These are phyloP conservation scores for Meganola albula DNA, from an alignment of 2,888 invertebrate genomes.

Conservation along the genomic window DNA sequence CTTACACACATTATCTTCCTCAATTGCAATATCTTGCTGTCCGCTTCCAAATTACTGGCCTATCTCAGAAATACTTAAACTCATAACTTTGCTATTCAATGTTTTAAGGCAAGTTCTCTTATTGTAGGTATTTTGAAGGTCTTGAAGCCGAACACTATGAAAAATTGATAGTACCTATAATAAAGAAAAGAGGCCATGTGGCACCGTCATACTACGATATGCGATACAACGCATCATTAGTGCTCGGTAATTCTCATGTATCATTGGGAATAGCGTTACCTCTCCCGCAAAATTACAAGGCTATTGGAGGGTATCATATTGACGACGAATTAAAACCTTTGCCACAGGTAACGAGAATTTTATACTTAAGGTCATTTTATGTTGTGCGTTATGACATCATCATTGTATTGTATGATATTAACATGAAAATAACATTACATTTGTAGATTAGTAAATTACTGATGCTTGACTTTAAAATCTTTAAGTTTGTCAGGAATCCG, in stretches of 20 bases:
- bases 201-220: slow-evolving; percentile 30
- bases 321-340: slow-evolving; percentile 33
- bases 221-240: slow-evolving; percentile 36
- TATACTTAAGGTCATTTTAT: not conserved
- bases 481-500: too few relatives aligned
- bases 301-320: slow-evolving; percentile 44
- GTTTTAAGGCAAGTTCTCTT: too few relatives aligned
- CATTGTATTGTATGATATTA: too few relatives aligned
- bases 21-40: too few relatives aligned
- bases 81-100: too few relatives aligned
- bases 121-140: slow-evolving; percentile 19
- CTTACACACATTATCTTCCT: too few relatives aligned
- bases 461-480: too few relatives aligned
- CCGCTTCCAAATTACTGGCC: too few relatives aligned
- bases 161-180: slow-evolving; percentile 25
- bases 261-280: slow-evolving; percentile 31
- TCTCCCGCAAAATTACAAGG: slow-evolving; percentile 38
- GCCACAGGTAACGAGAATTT: slow-evolving; percentile 34
- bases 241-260: slow-evolving; percentile 39
- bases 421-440: too few relatives aligned
- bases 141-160: slow-evolving; percentile 24
- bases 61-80: too few relatives aligned
- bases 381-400: too few relatives aligned
- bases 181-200: slow-evolving; percentile 25
- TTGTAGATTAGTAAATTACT: too few relatives aligned